Conservation (phyloP, 1,140 invertebrate genomes). For the Octopus sinensis region DNA sequence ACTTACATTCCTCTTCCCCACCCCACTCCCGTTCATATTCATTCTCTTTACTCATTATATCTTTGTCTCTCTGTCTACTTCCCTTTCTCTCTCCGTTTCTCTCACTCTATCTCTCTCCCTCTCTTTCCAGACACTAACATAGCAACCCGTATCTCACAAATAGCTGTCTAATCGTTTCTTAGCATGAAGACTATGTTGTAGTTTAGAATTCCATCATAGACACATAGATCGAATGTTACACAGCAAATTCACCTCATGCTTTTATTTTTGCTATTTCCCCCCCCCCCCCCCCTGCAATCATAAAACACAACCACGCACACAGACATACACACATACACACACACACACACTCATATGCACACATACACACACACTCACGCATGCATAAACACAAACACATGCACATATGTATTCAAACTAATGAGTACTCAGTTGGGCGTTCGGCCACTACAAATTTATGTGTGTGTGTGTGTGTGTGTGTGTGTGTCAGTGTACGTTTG, state of each 20-base stretch:
- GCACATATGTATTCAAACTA: background rate
- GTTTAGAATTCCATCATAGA: no score
- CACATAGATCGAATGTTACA: no score
- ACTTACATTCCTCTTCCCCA: background rate
- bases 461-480: constrained; percentile 2
- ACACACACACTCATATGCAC: background rate
- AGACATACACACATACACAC: background rate
- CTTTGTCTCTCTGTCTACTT: background rate
- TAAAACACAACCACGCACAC: background rate
- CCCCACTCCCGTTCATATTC: background rate
- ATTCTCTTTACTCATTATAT: background rate
- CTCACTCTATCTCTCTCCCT: background rate
- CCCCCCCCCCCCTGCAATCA: no score
- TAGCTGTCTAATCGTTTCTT: no score
- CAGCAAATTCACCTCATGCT: no score
- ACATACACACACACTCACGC: background rate
- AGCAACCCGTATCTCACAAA: no score
- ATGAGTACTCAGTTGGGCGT: no score
- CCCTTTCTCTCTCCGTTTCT: background rate
- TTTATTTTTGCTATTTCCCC: no score
- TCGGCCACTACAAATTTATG: background rate
- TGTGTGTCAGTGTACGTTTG: background rate
- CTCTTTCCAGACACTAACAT: background rate
- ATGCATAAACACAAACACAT: background rate
- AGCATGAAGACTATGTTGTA: no score